Evolutionary conservation across 1,140 invertebrate genomes (phyloP), one percentile per base, ranked within the genome.

Genomic region (Pentalonia nigronervosa): DNA sequence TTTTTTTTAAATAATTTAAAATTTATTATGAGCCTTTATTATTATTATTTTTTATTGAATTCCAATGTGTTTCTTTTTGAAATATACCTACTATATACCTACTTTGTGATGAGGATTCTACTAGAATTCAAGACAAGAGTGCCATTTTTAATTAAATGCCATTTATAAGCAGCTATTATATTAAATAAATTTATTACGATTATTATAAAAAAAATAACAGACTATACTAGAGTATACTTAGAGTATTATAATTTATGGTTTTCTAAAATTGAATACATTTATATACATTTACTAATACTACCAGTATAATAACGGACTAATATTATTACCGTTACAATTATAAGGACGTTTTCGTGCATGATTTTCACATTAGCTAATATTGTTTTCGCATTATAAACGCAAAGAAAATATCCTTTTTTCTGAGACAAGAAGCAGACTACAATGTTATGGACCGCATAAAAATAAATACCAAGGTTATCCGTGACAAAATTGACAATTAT

Each of bases 401-500:
- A 30, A 8, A 90, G 50, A 14, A 90, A 56, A 45, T 25, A 92
- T 92, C 76, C 36, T 83, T 92, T 86, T 93, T 56, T 45, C 76
- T 14, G 81, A 84, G 47, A 93, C 48, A 0, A 93, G 47, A 93
- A 50, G 48, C 91, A 93, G 91, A 93, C 91, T 93, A 93, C 91
- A 93, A 93, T 93, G 91, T 86, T 93, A 81, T 93, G 48, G 48
- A 93, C 76, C 81, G 91, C 91, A 93, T 76, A 92, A 93, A 93
- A 90, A 90, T 90, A 90, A 90, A 93, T 93, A 53, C 81, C 91
- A 93, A 93, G 91, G 91, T 93, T 93, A 83, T 93, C 91, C 91
- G 91, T 93, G 91, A 93, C 91, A 84, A 93, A 93, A 93, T 93
- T 93, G 81, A 84, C 91, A 93, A 93, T 93, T 93, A 93, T 86